Base-by-base conservation (phyloP, 2,888 invertebrate genomes). In the Ischnura elegans region DNA sequence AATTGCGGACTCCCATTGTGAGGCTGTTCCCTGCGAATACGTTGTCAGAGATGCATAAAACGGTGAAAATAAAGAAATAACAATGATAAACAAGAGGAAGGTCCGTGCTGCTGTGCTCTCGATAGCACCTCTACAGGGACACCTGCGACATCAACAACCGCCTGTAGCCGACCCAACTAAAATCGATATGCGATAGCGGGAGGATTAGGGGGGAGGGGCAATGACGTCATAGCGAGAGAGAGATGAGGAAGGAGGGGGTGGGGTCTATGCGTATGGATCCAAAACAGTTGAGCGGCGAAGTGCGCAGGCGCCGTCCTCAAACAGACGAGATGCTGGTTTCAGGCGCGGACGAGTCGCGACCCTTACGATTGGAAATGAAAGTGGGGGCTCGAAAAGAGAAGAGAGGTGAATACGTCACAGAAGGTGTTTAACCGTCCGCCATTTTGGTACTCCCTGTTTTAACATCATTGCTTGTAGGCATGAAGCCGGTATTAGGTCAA, bases 121-220 rank as follows among this genome's bases (percentile, higher is more conserved):
- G 10, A 19, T 43, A 5, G 19, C 45, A 21, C 46, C 86, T 13
- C 46, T 46, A 51, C 43, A 46, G 13, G 45, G 61, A 90, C 90
- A 90, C 90, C 90, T 90, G 90, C 90, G 45, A 90, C 90, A 90
- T 66, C 61, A 66, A 90, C 90, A 90, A 90, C 61, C 90, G 61
- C 61, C 90, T 87, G 87, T 87, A 55, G 87, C 51, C 55, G 36
- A 47, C 29, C 8, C 55, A 8, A 51, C 51, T 4, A 90, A 86
- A 61, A 90, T 90, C 90, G 90, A 90, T 90, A 90, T 43, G 13
- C 5, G 90, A 43, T 66, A 61, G 43, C 66, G 90, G 8, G 55
- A 61, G 90, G 25, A 61, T 36, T 51, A 51, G 87, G 25, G 87
- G 3, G 87, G 51, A 87, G 36, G 46, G 51, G 51, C n/a, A 19